Percentiles rank a stretch among this genome's conserved stretches.
Conservation (phyloP, 2,113 vertebrate species). For the Ophthalmolycus amberensis region DNA sequence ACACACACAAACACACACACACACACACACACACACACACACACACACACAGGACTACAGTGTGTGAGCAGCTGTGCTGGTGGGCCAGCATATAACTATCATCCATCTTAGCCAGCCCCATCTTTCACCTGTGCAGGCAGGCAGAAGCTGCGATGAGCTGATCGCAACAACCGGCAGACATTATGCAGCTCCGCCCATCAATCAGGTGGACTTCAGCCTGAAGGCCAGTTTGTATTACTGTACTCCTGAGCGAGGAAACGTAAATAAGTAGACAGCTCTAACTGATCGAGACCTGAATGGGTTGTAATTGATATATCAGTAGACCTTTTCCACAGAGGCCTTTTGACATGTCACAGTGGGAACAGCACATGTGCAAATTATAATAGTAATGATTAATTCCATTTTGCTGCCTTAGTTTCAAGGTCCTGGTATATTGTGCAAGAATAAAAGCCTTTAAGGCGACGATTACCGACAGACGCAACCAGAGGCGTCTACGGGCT, state of each 20-base stretch:
- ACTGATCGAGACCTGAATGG: background rate
- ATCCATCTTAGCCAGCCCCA: constrained; percentile 58
- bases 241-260: background rate
- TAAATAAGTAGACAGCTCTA: background rate
- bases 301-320: background rate
- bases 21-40: constrained; percentile 3
- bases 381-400: background rate
- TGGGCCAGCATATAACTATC: constrained; percentile 10
- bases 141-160: constrained; percentile 30
- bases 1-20: no score
- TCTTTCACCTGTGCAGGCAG: constrained; percentile 44
- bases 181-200: constrained; percentile 15
- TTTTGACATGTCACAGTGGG: background rate
- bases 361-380: background rate
- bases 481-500: background rate
- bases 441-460: background rate
- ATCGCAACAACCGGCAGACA: constrained; percentile 29
- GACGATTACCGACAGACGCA: background rate
- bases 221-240: background rate
- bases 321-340: background rate
- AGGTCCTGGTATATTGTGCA: background rate
- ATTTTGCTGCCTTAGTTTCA: background rate
- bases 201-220: constrained; percentile 1
- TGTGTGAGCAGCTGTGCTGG: constrained; percentile 41
- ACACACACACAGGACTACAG: background rate